A percentile compares a stretch with the other conserved stretches of the same genome.
These are phyloP conservation scores for Pachyrhynchus sulphureomaculatus DNA, from an alignment of 1,140 invertebrate genomes.

Conservation along the genomic window DNA sequence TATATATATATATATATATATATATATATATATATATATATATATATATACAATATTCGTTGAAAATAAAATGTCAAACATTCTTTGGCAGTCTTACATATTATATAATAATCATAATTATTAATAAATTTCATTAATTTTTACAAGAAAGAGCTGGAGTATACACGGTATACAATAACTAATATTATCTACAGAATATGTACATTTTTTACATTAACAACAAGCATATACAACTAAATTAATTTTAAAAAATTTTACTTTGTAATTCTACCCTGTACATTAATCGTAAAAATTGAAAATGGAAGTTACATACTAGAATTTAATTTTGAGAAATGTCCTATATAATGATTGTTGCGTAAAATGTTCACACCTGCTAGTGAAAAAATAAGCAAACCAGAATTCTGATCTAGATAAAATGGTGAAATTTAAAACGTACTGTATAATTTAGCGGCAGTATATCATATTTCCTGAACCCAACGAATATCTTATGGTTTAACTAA, in stretches of 20 bases:
- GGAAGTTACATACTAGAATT: not conserved
- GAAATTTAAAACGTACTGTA: too few relatives aligned
- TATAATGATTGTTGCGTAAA: too few relatives aligned
- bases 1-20: too few relatives aligned
- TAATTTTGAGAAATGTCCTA: too few relatives aligned
- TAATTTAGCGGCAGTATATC: too few relatives aligned
- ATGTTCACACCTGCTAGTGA: too few relatives aligned
- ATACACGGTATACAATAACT: not conserved
- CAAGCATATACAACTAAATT: not conserved
- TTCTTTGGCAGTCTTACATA: conserved; percentile 2
- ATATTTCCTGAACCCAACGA: too few relatives aligned
- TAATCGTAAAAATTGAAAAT: not conserved
- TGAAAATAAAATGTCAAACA: not conserved
- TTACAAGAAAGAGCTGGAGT: not conserved
- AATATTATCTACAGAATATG: not conserved
- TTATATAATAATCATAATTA: not conserved
- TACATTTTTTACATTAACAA: not conserved
- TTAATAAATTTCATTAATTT: not conserved
- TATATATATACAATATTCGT: too few relatives aligned
- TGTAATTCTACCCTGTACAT: conserved; percentile 7
- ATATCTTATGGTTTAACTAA: too few relatives aligned
- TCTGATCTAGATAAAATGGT: too few relatives aligned
- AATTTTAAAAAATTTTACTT: not conserved
- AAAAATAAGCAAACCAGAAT: too few relatives aligned
- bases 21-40: too few relatives aligned